Percentiles rank a stretch among this genome's conserved stretches.
phyloP scores from a whole-genome alignment of 2,888 invertebrate species.

The Galerucella nymphaeae region DNA sequence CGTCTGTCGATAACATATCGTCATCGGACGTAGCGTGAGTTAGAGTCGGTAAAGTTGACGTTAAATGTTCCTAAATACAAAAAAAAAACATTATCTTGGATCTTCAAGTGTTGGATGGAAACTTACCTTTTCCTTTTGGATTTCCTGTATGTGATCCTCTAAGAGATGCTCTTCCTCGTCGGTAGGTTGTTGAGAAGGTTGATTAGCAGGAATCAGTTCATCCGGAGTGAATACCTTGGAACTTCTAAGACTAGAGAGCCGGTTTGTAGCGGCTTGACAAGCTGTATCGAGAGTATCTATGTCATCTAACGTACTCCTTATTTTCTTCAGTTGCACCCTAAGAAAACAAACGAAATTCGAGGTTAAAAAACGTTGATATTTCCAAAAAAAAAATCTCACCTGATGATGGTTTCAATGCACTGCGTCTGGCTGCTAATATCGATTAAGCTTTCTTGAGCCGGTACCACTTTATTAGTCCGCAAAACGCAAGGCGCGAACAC shows the following conservation, averaged over 20 bases:
- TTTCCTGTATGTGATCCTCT: slow-evolving; percentile 82
- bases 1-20: slow-evolving; percentile 83
- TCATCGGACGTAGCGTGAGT: slow-evolving; percentile 89
- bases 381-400: slow-evolving; percentile 50
- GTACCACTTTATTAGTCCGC: slow-evolving; percentile 85
- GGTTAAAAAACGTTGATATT: too few species aligned
- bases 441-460: slow-evolving; percentile 91
- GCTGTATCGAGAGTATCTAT: slow-evolving; percentile 91
- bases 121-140: slow-evolving; percentile 77
- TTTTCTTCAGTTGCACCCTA: slow-evolving; percentile 82
- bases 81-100: not conserved
- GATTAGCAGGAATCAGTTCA: slow-evolving; percentile 64
- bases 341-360: too few species aligned
- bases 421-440: slow-evolving; percentile 91
- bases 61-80: slow-evolving; percentile 70
- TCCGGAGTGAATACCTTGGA: slow-evolving; percentile 77
- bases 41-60: slow-evolving; percentile 82
- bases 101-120: not conserved
- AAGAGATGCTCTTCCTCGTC: slow-evolving; percentile 81
- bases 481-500: slow-evolving; percentile 96
- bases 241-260: slow-evolving; percentile 81
- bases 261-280: slow-evolving; percentile 83
- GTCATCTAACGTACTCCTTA: slow-evolving; percentile 87
- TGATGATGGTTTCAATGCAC: slow-evolving; percentile 91
- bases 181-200: slow-evolving; percentile 57